phyloP scores from a whole-genome alignment of 2,797 vertebrate genomes.

The Ceyx erithaca region DNA sequence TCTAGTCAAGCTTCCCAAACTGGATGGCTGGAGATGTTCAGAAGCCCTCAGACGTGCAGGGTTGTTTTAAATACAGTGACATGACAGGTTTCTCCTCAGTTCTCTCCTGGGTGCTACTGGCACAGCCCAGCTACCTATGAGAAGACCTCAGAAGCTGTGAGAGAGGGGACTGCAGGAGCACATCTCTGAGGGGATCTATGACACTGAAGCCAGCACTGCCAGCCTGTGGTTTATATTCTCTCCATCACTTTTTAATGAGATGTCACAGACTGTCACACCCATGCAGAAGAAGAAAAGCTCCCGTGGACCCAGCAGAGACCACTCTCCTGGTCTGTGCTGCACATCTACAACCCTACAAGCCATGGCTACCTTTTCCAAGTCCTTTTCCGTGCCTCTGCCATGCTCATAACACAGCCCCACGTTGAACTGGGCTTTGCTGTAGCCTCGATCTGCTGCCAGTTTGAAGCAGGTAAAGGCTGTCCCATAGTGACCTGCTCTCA shows the following conservation, averaged over 20 bases:
- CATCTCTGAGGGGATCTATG: background rate
- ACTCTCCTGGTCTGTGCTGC: background rate
- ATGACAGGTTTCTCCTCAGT: constrained; percentile 45
- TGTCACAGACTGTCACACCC: background rate
- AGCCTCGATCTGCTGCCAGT: constrained; percentile 86
- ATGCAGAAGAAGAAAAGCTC: accelerated
- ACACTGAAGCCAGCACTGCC: background rate
- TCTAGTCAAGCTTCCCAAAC: background rate
- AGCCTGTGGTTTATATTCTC: background rate
- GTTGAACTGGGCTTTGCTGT: constrained; percentile 95
- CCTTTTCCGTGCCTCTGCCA: constrained; percentile 84
- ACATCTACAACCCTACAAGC: background rate
- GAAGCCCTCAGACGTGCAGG: background rate
- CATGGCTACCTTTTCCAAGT: constrained; percentile 82
- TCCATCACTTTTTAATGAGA: background rate
- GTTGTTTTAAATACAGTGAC: constrained; percentile 41
- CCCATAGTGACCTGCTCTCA: constrained; percentile 74
- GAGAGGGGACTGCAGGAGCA: background rate
- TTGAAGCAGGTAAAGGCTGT: constrained; percentile 88
- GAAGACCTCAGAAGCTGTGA: background rate
- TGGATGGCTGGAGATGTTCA: background rate
- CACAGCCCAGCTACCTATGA: background rate
- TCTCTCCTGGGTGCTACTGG: background rate
- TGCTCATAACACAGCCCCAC: constrained; percentile 90
- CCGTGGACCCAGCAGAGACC: background rate